Evolutionary conservation across 2,797 vertebrate species (phyloP).

Genomic region (Decapterus maruadsi): DNA sequence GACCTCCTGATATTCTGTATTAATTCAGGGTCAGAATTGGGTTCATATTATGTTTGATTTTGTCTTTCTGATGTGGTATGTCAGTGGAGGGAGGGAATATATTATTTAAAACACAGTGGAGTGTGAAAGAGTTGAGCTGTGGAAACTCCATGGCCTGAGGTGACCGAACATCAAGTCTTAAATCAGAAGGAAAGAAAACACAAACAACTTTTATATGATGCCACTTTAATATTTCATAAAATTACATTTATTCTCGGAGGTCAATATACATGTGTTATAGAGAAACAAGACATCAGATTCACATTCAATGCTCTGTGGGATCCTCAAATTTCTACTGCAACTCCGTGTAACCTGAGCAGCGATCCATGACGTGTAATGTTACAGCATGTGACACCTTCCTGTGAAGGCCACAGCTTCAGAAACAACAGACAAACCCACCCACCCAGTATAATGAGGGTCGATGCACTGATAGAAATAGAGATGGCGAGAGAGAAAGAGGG

Average conservation of each 20-base stretch:
- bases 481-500: neutral
- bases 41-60: neutral
- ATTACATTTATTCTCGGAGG: slow-evolving; percentile 9
- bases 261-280: neutral
- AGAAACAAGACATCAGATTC: neutral
- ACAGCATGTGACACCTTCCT: slow-evolving; percentile 1
- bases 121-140: neutral
- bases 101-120: neutral
- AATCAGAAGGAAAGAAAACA: neutral
- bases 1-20: neutral
- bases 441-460: no score
- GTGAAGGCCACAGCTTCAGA: neutral
- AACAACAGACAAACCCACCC: neutral
- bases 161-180: neutral
- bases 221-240: neutral
- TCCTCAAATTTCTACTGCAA: slow-evolving; percentile 8
- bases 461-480: slow-evolving; percentile 3
- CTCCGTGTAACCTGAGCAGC: slow-evolving; percentile 9
- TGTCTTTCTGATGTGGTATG: neutral
- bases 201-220: neutral
- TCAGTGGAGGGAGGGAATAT: neutral
- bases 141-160: neutral
- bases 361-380: slow-evolving; percentile 4
- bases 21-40: neutral
- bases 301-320: slow-evolving; percentile 3